These are phyloP conservation scores for Sinosuthora webbiana DNA, from an alignment of 2,113 vertebrate genomes.

Conservation along the genomic window DNA sequence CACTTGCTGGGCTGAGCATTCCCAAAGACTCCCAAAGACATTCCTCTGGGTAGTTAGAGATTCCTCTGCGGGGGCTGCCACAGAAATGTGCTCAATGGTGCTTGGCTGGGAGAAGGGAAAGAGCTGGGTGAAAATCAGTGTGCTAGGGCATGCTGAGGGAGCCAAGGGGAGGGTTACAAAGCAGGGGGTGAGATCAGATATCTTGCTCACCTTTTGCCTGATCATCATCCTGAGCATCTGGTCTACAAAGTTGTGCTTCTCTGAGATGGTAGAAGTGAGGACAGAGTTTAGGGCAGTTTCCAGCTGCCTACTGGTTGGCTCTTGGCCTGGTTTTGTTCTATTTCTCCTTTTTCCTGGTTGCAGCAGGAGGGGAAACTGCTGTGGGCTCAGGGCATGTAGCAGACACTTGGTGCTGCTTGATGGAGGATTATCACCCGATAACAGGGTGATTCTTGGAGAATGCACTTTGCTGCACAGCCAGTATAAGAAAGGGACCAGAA, in stretches of 20 bases:
- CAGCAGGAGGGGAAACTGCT: neutral
- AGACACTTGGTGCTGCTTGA: neutral
- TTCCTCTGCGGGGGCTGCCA: neutral
- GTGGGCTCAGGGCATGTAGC: neutral
- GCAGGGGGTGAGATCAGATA: neutral
- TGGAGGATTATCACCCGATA: constrained; percentile 27
- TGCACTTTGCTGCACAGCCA: neutral
- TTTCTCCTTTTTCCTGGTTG: neutral
- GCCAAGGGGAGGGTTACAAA: neutral
- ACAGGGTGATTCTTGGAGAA: neutral
- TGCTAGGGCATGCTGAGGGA: neutral
- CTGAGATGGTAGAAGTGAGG: neutral
- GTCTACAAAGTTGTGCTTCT: neutral
- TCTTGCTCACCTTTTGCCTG: neutral
- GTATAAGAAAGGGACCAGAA: neutral
- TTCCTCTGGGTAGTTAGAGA: neutral
- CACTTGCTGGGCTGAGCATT: neutral
- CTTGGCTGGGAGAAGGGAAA: neutral
- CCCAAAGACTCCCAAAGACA: neutral
- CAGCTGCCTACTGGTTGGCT: neutral
- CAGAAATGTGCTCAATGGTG: neutral
- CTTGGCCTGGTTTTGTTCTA: neutral
- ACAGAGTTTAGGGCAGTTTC: neutral
- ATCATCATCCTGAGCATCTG: neutral
- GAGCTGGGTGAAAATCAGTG: neutral